Evolutionary conservation across 1,140 invertebrate genomes (phyloP).

Genomic region (Drosophila carrolli): DNA sequence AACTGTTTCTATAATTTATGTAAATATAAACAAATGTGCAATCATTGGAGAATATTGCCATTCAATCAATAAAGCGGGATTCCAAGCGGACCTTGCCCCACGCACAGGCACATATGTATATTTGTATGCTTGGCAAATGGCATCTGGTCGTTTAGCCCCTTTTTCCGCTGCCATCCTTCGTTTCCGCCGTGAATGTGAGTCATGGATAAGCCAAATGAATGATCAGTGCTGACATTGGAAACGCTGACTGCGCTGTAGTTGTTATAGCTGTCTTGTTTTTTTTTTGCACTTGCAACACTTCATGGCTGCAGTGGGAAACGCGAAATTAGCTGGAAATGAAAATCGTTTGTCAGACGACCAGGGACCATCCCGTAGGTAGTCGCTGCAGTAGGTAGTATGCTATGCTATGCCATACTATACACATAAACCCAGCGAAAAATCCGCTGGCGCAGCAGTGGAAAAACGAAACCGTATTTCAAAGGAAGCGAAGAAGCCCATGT

Average conservation of each 20-base stretch:
- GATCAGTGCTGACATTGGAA: conserved; percentile 76
- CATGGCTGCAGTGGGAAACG: conserved; percentile 52
- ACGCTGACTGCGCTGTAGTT: conserved; percentile 48
- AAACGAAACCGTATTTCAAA: conserved; percentile 59
- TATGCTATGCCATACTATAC: neutral
- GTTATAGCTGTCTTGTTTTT: conserved; percentile 14
- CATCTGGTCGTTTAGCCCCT: neutral
- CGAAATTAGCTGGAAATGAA: conserved; percentile 75
- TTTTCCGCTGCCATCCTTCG: conserved; percentile 25
- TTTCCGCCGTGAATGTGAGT: conserved; percentile 62
- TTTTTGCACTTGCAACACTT: conserved; percentile 60
- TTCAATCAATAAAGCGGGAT: conserved; percentile 39
- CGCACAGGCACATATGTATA: conserved; percentile 9
- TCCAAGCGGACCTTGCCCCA: conserved; percentile 19
- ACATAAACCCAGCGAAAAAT: conserved; percentile 41
- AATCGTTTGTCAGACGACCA: conserved; percentile 57
- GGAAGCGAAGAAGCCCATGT: conserved; percentile 66
- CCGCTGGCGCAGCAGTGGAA: conserved; percentile 64
- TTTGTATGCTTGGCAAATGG: neutral
- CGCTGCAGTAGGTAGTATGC: conserved; percentile 31
- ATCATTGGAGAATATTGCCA: conserved; percentile 8
- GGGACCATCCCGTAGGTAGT: conserved; percentile 34
- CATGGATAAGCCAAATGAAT: conserved; percentile 72
- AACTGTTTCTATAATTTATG: conserved; percentile 21
- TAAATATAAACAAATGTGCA: conserved; percentile 40